Conservation (phyloP, 2,888 invertebrate genomes). For the Drosophila basisetae region DNA sequence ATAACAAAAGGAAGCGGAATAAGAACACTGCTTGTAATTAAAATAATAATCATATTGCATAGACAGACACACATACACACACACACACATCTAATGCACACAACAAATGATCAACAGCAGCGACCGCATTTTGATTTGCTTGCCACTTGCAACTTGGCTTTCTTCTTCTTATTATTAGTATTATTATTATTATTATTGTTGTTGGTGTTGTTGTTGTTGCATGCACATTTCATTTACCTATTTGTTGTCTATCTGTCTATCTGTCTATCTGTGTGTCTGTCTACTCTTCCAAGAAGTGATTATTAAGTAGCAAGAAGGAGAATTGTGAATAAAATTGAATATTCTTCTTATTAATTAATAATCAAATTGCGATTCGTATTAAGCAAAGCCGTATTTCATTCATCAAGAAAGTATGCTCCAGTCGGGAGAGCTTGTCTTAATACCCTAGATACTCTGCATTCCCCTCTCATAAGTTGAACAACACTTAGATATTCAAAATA, state of each 20-base stretch:
- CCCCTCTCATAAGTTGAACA: not conserved
- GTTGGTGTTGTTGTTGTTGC: conserved; percentile 32
- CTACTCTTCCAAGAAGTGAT: conserved; percentile 7
- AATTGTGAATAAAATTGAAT: not conserved
- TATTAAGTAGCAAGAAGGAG: conserved; percentile 16
- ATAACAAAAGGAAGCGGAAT: conserved; percentile 43
- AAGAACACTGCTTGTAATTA: conserved; percentile 25
- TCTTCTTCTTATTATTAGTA: not conserved
- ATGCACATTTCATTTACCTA: conserved; percentile 28
- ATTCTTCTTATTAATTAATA: not conserved
- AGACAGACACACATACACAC: not conserved
- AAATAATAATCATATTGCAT: conserved; percentile 26
- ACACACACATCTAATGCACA: not conserved
- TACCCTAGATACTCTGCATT: not conserved
- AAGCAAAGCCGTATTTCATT: not conserved
- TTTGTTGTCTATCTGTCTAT: conserved; percentile 24
- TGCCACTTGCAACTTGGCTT: conserved; percentile 18
- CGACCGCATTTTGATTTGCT: conserved; percentile 38
- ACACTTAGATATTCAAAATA: not conserved
- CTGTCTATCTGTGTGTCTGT: not conserved
- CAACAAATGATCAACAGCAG: conserved; percentile 24
- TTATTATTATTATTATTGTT: conserved; percentile 17
- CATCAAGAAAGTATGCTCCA: not conserved
- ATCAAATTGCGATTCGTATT: not conserved
- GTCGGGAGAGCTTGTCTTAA: not conserved